Percentiles rank a stretch among this genome's conserved stretches.
These are phyloP conservation scores for Anodontia alba DNA, from an alignment of 2,888 invertebrate genomes.

Conservation along the genomic window DNA sequence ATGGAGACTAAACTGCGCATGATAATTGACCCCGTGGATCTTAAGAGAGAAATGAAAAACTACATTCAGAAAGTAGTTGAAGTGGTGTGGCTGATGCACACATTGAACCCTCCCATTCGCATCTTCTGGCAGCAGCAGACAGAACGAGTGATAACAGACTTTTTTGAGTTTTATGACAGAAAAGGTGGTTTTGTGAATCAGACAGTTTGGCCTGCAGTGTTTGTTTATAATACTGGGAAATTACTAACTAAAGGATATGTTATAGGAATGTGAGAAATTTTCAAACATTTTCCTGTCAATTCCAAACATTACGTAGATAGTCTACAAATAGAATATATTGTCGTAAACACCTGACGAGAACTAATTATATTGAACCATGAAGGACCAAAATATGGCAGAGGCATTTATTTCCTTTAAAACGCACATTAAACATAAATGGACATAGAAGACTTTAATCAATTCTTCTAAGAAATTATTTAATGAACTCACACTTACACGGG, in stretches of 20 bases:
- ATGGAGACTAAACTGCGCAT: constrained; percentile 49
- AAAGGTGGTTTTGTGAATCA: constrained; percentile 58
- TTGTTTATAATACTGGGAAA: constrained; percentile 53
- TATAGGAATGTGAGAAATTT: constrained; percentile 45
- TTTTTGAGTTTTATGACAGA: constrained; percentile 49
- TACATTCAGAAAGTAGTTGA: constrained; percentile 48
- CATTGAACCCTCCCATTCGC: constrained; percentile 53
- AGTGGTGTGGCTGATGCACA: constrained; percentile 55
- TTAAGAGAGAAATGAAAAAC: constrained; percentile 38
- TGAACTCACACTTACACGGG: no score
- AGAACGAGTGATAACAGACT: constrained; percentile 44
- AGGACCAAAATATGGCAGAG: no score
- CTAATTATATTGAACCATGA: no score
- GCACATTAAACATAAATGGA: no score
- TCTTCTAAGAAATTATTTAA: no score
- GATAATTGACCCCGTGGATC: constrained; percentile 45
- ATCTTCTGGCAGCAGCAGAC: constrained; percentile 58
- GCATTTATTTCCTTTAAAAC: no score
- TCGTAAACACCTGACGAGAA: no score
- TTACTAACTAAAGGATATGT: constrained; percentile 48
- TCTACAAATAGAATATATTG: no score
- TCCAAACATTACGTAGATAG: no score
- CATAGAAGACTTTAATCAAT: no score
- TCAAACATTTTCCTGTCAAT: no score
- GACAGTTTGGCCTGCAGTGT: constrained; percentile 58